Evolutionary conservation across 2,797 vertebrate species (phyloP), one percentile per base, ranked within the genome.

Genomic region (Pangasius djambal): DNA sequence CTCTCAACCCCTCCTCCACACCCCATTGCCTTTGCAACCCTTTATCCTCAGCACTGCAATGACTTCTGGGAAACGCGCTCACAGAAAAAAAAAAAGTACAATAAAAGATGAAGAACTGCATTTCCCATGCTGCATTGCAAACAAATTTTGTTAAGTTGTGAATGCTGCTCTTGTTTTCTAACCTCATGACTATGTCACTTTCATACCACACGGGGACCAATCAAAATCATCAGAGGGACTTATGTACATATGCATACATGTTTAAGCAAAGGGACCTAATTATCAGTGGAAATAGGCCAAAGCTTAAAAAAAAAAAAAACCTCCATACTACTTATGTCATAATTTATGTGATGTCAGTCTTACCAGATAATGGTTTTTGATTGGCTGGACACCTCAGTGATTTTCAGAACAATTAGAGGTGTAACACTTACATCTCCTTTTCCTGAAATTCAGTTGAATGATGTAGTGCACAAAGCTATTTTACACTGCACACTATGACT

Each of bases 121-220:
- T 93, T 94, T 95, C 94, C 94, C 94, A 94, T 91, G 94, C 94
- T 96, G 95, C 95, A 95, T 95, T 96, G 95, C 95, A 93, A 88
- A 94, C 93, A 93, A 95, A 92, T 96, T 94, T 92, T 94, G 88
- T 91, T 96, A 93, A 93, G 93, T 95, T 91, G 93, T 94, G 91
- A 94, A 91, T 90, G 91, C 93, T 94, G 93, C 94, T 94, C 92
- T 94, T 94, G 90, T 92, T 94, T 72, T 90, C 93, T 94, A 91
- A 96, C 95, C 94, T 96, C 95, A 94, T 92, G 87, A 92, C 94
- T 90, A 94, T 95, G 95, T 93, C 95, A 93, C 94, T 95, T 95
- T 95, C 87, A 59, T 93, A 69, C 77, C 93, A 93, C 90, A 89
- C 89, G 88, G 91, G 94, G 93, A 95, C 94, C 93, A 95, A 94